Evolutionary conservation across 2,888 invertebrate genomes (phyloP), one percentile per base, ranked within the genome.

Genomic region (Drosophila kanekoi): DNA sequence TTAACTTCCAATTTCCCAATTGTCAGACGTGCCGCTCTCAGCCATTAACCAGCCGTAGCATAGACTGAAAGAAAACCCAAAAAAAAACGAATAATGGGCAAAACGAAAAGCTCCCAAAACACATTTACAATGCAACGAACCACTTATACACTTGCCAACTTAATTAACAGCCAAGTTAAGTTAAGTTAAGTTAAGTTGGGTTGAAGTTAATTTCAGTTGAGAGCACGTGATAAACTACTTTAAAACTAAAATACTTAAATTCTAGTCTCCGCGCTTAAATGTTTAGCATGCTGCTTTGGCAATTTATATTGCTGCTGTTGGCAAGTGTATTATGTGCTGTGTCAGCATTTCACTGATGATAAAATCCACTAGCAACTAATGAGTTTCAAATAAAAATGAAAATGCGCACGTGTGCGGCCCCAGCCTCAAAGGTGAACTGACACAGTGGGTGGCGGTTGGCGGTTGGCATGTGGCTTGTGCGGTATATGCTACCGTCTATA

Each of bases 1-100:
- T 82, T 89, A 87, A 89, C 88, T 89, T 87, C 89, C 83, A 89
- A 89, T 84, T 89, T 84, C 77, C 82, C 89, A 89, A 85, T 88
- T 89, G 89, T 84, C 83, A 89, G 87, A 81, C 82, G 87, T 88
- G 87, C 88, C 57, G 72, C 61, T 44, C 65, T 47, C 64, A 56
- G 72, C 88, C 83, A 86, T 89, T 84, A 84, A 71, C 81, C 64
- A 72, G 66, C 23, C 16, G 33, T 43, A 60, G 49, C 45, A 47
- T 47, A 56, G 44, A 59, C 37, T 14, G n/a, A 37, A 37, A 28
- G 28, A 28, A 28, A 2, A 28, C 8, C 28, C 2, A 28, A 28
- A 28, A 28, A 28, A 28, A 28, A 28, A 28, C 28, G 28, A 28
- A 8, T 28, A 37, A n/a, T n/a, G 35, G 32, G 44, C 45, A 48